Conservation (phyloP, 2,797 vertebrate species). For the Malacoctenus gilli region DNA sequence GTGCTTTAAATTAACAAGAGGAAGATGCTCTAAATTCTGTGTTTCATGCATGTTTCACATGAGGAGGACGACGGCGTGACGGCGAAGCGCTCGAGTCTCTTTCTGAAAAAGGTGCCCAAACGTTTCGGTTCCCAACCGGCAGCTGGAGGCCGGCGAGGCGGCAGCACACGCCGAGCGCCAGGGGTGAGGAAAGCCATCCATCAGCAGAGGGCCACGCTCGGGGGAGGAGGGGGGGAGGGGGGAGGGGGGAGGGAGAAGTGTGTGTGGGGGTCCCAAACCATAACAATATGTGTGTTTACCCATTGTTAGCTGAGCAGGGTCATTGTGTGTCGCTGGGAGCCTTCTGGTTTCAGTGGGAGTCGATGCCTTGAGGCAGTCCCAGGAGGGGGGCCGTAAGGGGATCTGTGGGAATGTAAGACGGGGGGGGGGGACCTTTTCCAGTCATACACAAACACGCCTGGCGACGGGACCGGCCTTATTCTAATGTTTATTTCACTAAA, state of each 20-base stretch:
- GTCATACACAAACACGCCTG: conserved; percentile 39
- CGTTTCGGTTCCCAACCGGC: conserved; percentile 63
- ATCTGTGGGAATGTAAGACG: conserved; percentile 58
- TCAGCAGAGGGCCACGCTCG: too few species aligned
- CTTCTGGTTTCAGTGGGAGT: conserved; percentile 65
- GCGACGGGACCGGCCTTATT: conserved; percentile 34
- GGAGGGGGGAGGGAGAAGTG: conserved; percentile 23
- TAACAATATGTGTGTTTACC: conserved; percentile 69
- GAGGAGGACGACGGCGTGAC: too few species aligned
- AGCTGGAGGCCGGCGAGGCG: conserved; percentile 56
- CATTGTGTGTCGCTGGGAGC: conserved; percentile 61
- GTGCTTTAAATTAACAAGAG: too few species aligned
- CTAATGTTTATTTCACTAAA: neutral
- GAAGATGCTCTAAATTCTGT: too few species aligned
- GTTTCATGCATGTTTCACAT: too few species aligned
- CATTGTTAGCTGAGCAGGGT: conserved; percentile 71
- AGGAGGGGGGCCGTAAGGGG: conserved; percentile 34
- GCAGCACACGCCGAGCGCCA: conserved; percentile 63
- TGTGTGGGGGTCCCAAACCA: conserved; percentile 34
- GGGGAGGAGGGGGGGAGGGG: conserved; percentile 22
- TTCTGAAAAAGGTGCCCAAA: conserved; percentile 49
- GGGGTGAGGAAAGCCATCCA: conserved; percentile 76
- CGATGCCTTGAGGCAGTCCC: conserved; percentile 55
- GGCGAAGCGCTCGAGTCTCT: too few species aligned
- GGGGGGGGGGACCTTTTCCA: conserved; percentile 41